phyloP scores from a whole-genome alignment of 1,140 invertebrate genomes.

The Cepaea nemoralis region DNA sequence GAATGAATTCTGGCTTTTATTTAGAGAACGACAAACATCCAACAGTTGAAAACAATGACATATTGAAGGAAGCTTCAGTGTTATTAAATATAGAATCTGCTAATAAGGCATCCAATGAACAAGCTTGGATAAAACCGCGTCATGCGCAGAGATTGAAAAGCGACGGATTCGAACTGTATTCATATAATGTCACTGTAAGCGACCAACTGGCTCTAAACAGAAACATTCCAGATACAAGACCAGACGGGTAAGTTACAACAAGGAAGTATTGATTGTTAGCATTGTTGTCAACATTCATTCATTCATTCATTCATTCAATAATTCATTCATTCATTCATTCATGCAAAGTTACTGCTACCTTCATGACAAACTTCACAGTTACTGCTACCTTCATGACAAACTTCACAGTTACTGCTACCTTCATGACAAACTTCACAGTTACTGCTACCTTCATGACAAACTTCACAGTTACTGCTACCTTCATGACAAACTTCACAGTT shows the following conservation, averaged over 20 bases:
- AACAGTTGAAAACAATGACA: neutral
- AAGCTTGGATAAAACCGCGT: neutral
- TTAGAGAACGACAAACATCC: neutral
- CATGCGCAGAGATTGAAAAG: slow-evolving; percentile 25
- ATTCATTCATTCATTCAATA: no score
- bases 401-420: no score
- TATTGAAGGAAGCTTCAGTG: neutral
- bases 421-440: no score
- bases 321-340: no score
- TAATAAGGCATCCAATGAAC: neutral
- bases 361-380: no score
- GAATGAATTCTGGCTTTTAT: neutral
- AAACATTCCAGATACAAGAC: slow-evolving; percentile 41
- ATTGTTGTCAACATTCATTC: no score
- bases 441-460: no score
- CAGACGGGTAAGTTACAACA: slow-evolving; percentile 38
- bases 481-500: no score
- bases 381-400: no score
- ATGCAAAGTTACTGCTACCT: no score
- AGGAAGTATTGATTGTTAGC: no score
- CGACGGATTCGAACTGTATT: slow-evolving; percentile 39
- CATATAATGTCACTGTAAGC: slow-evolving; percentile 47
- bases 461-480: no score
- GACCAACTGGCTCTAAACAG: slow-evolving; percentile 39
- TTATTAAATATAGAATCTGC: neutral